Percentiles rank a stretch among this genome's conserved stretches.
Evolutionary conservation across 2,797 vertebrate genomes (phyloP).

Genomic region (Ibycter americanus): DNA sequence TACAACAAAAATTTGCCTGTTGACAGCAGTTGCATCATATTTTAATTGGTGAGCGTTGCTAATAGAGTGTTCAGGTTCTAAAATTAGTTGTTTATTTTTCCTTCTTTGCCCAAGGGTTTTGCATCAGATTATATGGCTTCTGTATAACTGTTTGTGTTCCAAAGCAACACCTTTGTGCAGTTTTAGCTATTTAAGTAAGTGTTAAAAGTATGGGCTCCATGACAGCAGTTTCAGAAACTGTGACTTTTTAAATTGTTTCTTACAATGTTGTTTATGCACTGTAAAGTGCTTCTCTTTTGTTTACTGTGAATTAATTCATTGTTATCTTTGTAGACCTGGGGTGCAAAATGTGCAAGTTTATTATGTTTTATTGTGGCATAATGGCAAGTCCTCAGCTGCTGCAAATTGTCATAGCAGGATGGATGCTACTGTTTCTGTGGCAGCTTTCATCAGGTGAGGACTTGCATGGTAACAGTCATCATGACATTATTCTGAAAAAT

Average conservation of each 20-base stretch:
- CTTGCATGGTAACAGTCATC: background rate
- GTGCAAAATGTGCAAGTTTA: background rate
- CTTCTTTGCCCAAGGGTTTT: conserved; percentile 78
- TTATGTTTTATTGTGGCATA: background rate
- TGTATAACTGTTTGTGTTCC: conserved; percentile 70
- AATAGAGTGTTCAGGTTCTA: conserved; percentile 70
- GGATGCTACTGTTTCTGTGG: background rate
- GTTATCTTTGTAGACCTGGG: conserved; percentile 42
- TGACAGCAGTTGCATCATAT: conserved; percentile 77
- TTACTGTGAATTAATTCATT: conserved; percentile 73
- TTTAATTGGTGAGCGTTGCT: conserved; percentile 73
- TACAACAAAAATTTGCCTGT: conserved; percentile 57
- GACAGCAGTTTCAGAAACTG: conserved; percentile 62
- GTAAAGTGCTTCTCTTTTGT: conserved; percentile 56
- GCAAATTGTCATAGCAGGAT: fast-evolving
- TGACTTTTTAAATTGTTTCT: conserved; percentile 66
- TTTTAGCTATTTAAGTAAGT: conserved; percentile 73
- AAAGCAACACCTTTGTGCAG: conserved; percentile 67
- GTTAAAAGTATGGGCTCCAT: conserved; percentile 61
- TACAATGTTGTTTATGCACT: conserved; percentile 68
- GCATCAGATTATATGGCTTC: conserved; percentile 72
- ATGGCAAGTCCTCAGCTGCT: background rate
- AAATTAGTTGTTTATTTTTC: conserved; percentile 80
- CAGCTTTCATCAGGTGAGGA: background rate
- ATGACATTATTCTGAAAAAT: background rate